Evolutionary conservation across 2,888 invertebrate genomes (phyloP).

Genomic region (Nematopogon swammerdamellus): DNA sequence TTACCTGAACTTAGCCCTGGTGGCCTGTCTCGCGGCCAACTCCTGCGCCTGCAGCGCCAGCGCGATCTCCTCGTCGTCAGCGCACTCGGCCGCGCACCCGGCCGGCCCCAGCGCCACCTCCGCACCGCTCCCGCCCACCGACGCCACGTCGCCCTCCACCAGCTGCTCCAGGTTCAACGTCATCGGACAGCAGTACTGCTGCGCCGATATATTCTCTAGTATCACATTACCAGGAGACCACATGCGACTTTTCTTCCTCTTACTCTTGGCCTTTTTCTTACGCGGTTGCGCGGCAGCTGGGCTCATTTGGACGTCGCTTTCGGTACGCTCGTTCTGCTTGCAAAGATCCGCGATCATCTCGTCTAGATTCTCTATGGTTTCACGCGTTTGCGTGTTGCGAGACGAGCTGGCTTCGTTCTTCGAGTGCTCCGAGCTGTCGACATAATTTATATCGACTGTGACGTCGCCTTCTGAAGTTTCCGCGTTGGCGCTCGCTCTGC

Average conservation of each 20-base stretch:
- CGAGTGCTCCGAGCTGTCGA: conserved; percentile 23
- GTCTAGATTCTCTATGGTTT: background rate
- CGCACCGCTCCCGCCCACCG: conserved; percentile 54
- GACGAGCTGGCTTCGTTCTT: conserved; percentile 44
- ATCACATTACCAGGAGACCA: conserved; percentile 45
- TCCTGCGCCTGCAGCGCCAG: conserved; percentile 83
- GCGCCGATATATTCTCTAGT: conserved; percentile 32
- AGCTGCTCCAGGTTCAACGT: conserved; percentile 46
- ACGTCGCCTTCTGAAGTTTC: conserved; percentile 17
- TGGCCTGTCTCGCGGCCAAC: conserved; percentile 72
- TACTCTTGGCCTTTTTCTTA: conserved; percentile 20
- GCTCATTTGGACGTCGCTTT: background rate
- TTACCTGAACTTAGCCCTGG: conserved; percentile 76
- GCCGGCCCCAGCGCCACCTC: conserved; percentile 63
- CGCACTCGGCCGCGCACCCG: conserved; percentile 60
- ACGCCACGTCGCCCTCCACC: conserved; percentile 49
- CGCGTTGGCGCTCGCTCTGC: background rate
- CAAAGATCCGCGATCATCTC: too few species aligned
- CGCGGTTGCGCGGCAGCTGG: background rate
- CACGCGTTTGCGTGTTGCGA: conserved; percentile 7
- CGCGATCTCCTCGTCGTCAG: conserved; percentile 84
- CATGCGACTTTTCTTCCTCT: conserved; percentile 33
- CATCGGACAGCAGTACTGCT: conserved; percentile 29
- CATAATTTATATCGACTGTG: conserved; percentile 39
- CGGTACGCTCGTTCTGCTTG: background rate